Percentiles rank a stretch among this genome's conserved stretches.
phyloP scores from a whole-genome alignment of 2,113 vertebrate genomes.

The Tenrec ecaudatus region DNA sequence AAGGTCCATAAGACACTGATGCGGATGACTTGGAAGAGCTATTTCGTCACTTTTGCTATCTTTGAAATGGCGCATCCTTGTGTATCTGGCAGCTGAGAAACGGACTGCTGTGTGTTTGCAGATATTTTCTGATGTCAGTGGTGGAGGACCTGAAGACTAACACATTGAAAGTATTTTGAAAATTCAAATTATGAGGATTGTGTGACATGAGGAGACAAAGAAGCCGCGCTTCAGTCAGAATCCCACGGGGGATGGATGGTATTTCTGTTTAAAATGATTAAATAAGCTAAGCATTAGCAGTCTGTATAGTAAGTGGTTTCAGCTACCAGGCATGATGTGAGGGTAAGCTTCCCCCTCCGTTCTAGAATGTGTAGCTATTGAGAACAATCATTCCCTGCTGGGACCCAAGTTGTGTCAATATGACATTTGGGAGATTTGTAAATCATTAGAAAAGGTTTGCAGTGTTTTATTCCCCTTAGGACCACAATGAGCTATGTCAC shows the following conservation, averaged over 20 bases:
- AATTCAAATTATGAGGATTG: conserved; percentile 48
- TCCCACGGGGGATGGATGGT: not conserved
- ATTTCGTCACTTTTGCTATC: not conserved
- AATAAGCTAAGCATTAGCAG: conserved; percentile 65
- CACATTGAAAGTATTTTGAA: conserved; percentile 31
- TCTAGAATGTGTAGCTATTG: conserved; percentile 74
- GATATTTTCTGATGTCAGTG: not conserved
- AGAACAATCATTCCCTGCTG: conserved; percentile 85
- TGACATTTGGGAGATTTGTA: conserved; percentile 84
- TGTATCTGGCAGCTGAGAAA: not conserved
- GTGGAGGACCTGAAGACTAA: conserved; percentile 4
- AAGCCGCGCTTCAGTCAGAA: conserved; percentile 37
- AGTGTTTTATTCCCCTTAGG: conserved; percentile 75
- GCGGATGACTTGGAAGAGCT: not conserved
- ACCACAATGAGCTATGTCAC: conserved; percentile 76
- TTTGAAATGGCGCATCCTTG: conserved; percentile 23
- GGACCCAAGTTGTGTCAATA: conserved; percentile 84
- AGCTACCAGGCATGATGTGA: conserved; percentile 71
- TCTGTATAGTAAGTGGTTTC: conserved; percentile 22
- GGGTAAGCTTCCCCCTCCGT: conserved; percentile 70
- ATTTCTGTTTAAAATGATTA: conserved; percentile 72
- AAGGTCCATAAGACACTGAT: not conserved
- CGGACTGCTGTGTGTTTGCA: not conserved
- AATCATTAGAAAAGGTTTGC: conserved; percentile 85
- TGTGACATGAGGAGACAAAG: not conserved